Evolutionary conservation across 2,888 invertebrate species (phyloP), one percentile per base, ranked within the genome.

Genomic region (Nomada fabriciana): DNA sequence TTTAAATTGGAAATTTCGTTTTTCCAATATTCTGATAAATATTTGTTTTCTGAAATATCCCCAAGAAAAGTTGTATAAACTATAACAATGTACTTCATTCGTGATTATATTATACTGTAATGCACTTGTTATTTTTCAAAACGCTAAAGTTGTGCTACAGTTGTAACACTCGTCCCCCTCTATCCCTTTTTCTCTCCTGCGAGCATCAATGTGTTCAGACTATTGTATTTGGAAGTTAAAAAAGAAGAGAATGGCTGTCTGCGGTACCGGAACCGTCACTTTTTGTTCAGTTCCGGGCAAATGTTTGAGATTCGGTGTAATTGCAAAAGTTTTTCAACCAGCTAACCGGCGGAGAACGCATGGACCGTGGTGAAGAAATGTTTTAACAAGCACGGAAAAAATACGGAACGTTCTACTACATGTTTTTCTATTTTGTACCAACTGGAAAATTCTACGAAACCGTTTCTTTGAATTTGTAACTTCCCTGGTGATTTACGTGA

Each of bases 291-390:
- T 67, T 53, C 36, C 50, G 23, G 15, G 10, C 20, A 36, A 55
- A 42, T 42, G 67, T 55, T 67, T 67, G 67, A 53, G 67, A 55
- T 60, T 23, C 43, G 13, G 20, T 68, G 43, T 53, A 78, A 67
- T 60, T 60, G 55, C 42, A 20, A 29, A 13, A 61, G 60, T 68
- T 29, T 60, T 53, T 47, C n/a, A 47, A 29, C 42, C 9, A 25
- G 29, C 52, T 23, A 23, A 67, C 20, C 42, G 20, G 2, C 15
- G 50, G 18, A 0, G 23, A 23, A 53, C 20, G 36, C 52, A 10
- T 36, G 67, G 42, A 10, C 53, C 23, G 67, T 15, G 11, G 15
- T 9, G 67, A 15, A 67, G 36, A 67, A 42, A 55, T 67, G 11
- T 55, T 52, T 67, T 53, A 67, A 67, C 53, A 20, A 55, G 36